phyloP scores from a whole-genome alignment of 2,888 invertebrate genomes.

The Callyntrura sp. region DNA sequence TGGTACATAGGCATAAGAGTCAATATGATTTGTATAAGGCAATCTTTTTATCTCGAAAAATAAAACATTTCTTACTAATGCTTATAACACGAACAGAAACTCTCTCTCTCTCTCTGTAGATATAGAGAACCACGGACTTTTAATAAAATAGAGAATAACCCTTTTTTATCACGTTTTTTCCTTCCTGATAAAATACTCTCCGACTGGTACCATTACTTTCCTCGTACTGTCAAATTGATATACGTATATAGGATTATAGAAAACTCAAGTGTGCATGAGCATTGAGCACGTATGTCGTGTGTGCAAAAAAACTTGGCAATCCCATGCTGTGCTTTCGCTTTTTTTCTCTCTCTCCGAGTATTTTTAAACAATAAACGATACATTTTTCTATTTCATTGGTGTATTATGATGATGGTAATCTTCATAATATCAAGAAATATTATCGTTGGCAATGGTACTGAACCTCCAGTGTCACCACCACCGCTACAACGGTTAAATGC shows the following conservation, averaged over 20 bases:
- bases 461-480: background rate
- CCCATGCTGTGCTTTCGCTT: conserved; percentile 28
- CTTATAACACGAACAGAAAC: no score
- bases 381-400: conserved; percentile 24
- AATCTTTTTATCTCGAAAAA: no score
- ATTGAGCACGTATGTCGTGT: background rate
- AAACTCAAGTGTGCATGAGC: conserved; percentile 27
- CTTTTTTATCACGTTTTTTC: conserved; percentile 15
- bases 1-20: background rate
- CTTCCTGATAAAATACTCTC: background rate
- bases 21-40: background rate
- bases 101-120: no score
- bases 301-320: conserved; percentile 53
- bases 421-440: background rate
- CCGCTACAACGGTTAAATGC: no score
- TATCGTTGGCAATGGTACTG: background rate
- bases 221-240: conserved; percentile 10
- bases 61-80: no score
- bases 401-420: conserved; percentile 10
- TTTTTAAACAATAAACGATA: background rate
- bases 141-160: conserved; percentile 10
- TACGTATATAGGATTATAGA: conserved; percentile 9
- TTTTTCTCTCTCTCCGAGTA: conserved; percentile 2
- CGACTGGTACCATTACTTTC: background rate
- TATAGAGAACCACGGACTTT: background rate